phyloP scores from a whole-genome alignment of 2,113 vertebrate genomes.

The Corythoichthys haematopterus region DNA sequence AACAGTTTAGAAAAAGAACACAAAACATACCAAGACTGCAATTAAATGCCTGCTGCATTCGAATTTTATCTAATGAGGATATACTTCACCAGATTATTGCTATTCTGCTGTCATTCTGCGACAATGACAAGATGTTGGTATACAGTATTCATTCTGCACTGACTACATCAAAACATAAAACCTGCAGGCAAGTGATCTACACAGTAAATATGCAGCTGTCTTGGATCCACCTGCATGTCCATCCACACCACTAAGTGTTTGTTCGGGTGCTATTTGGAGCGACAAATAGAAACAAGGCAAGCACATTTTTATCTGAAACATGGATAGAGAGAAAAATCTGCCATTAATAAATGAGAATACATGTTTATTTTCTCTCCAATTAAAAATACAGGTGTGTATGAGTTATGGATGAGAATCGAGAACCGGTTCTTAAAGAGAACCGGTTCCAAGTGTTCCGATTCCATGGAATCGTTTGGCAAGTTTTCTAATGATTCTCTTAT shows the following conservation, averaged over 20 bases:
- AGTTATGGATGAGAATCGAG: too few relatives aligned
- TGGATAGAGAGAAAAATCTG: constrained; percentile 25
- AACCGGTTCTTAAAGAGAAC: too few relatives aligned
- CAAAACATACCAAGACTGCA: constrained; percentile 43
- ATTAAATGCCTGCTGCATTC: constrained; percentile 44
- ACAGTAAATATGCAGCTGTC: background rate
- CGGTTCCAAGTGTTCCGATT: too few relatives aligned
- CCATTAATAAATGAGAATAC: constrained; percentile 24
- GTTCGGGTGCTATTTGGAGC: background rate
- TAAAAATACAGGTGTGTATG: too few relatives aligned
- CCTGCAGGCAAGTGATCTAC: background rate
- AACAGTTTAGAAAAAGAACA: constrained; percentile 50
- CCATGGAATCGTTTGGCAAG: too few relatives aligned
- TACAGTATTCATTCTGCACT: background rate
- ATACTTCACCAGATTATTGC: constrained; percentile 15
- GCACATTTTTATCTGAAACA: constrained; percentile 29
- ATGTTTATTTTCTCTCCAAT: background rate
- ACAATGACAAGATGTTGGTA: constrained; percentile 5
- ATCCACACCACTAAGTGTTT: background rate
- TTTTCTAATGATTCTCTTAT: too few relatives aligned
- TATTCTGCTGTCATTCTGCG: constrained; percentile 5
- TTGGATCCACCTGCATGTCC: constrained; percentile 5
- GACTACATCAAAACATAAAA: background rate
- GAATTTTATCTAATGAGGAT: constrained; percentile 20
- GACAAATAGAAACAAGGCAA: constrained; percentile 4